These are phyloP conservation scores for Hydrochoerus hydrochaeris DNA, from an alignment of 2,113 vertebrate species.

Conservation along the genomic window DNA sequence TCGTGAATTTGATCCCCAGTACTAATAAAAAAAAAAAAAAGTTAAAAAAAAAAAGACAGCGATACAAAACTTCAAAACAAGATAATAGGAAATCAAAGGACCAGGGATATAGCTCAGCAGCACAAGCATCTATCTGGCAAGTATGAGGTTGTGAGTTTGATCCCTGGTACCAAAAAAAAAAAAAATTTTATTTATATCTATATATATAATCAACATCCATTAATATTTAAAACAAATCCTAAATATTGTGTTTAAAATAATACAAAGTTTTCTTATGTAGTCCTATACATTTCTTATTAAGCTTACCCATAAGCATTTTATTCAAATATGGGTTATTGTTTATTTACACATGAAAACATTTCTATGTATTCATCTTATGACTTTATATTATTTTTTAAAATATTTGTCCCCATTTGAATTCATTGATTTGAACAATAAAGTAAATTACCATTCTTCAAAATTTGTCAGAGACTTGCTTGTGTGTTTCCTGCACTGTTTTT, in stretches of 20 bases:
- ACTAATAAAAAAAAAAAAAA: too few species aligned
- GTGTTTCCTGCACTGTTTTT: not conserved
- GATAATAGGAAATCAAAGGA: too few species aligned
- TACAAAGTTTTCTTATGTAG: not conserved
- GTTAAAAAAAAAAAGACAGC: too few species aligned
- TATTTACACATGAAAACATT: not conserved
- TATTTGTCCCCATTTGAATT: not conserved
- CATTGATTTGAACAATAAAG: not conserved
- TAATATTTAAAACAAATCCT: not conserved
- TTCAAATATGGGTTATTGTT: not conserved
- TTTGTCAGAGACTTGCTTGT: not conserved
- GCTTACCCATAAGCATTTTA: not conserved
- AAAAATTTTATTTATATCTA: too few species aligned
- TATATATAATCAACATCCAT: too few species aligned
- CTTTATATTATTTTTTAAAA: slow-evolving; percentile 13
- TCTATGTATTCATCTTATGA: slow-evolving; percentile 1
- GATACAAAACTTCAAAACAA: too few species aligned
- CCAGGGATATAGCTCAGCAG: too few species aligned
- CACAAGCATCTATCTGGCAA: too few species aligned
- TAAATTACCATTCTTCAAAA: not conserved
- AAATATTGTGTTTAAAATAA: not conserved
- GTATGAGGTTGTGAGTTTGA: too few species aligned
- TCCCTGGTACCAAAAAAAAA: too few species aligned
- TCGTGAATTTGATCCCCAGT: too few species aligned
- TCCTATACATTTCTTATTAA: not conserved